phyloP scores from a whole-genome alignment of 2,113 vertebrate species.

The Saccopteryx leptura region DNA sequence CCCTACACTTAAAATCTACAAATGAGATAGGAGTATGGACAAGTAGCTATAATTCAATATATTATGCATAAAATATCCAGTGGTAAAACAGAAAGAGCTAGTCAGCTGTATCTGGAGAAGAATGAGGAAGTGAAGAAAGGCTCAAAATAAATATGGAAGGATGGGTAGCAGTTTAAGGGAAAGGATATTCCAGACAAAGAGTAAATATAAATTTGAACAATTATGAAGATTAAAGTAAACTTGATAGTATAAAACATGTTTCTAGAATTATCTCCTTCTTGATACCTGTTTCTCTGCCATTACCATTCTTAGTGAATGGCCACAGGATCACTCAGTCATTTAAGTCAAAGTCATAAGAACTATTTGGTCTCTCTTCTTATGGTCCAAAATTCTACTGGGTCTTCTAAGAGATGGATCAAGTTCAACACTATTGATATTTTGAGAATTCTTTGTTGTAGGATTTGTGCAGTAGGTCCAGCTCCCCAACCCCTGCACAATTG shows the following conservation, averaged over 20 bases:
- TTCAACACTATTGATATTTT: not conserved
- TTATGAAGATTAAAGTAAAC: not conserved
- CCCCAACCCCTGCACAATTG: fast-evolving
- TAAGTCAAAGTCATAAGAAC: not conserved
- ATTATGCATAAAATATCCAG: not conserved
- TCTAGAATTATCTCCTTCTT: conserved; percentile 10
- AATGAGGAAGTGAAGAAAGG: not conserved
- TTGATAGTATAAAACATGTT: conserved; percentile 9
- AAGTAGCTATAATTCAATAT: not conserved
- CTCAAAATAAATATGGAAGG: not conserved
- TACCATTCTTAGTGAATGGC: not conserved
- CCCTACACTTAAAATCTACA: not conserved
- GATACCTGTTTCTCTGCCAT: not conserved
- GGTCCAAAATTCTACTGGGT: not conserved
- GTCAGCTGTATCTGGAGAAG: not conserved
- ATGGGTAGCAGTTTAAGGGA: not conserved
- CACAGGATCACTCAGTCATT: not conserved
- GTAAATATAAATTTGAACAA: not conserved
- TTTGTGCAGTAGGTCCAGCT: not conserved
- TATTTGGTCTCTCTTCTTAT: not conserved
- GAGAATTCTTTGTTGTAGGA: not conserved
- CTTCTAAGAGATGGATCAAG: not conserved
- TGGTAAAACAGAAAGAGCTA: not conserved
- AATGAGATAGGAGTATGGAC: not conserved
- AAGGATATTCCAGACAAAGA: not conserved